phyloP scores from a whole-genome alignment of 1,140 invertebrate species.

The Panagrolaimus sp. region DNA sequence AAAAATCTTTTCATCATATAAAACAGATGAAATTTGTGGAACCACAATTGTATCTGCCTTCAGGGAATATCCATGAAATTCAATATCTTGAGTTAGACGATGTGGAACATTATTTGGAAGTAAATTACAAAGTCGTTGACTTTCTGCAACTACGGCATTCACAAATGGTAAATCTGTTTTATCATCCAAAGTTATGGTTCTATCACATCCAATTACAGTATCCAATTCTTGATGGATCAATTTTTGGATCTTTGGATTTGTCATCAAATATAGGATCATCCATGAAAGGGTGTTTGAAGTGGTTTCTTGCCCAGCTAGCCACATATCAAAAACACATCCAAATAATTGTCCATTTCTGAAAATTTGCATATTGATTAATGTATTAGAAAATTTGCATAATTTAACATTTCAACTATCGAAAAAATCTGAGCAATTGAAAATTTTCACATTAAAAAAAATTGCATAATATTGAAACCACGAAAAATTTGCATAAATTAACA shows the following conservation, averaged over 20 bases:
- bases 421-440: too few species aligned
- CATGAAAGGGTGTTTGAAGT: neutral
- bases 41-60: neutral
- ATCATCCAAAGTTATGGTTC: neutral
- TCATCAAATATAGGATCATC: neutral
- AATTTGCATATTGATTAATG: neutral
- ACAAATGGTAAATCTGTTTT: constrained; percentile 12
- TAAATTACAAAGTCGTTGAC: neutral
- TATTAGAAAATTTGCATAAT: too few species aligned
- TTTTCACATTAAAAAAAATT: too few species aligned
- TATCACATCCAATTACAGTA: neutral
- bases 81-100: neutral
- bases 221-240: neutral
- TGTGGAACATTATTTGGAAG: neutral
- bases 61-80: neutral
- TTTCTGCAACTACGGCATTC: constrained; percentile 19
- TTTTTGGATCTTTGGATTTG: neutral
- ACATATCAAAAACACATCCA: constrained; percentile 14
- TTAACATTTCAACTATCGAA: too few species aligned
- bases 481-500: too few species aligned
- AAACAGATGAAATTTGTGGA: neutral
- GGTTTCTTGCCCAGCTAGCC: neutral
- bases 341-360: neutral
- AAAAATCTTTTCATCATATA: constrained; percentile 2
- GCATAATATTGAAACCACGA: too few species aligned